Evolutionary conservation across 2,888 invertebrate species (phyloP), one percentile per base, ranked within the genome.

Genomic region (Pterostichus madidus): DNA sequence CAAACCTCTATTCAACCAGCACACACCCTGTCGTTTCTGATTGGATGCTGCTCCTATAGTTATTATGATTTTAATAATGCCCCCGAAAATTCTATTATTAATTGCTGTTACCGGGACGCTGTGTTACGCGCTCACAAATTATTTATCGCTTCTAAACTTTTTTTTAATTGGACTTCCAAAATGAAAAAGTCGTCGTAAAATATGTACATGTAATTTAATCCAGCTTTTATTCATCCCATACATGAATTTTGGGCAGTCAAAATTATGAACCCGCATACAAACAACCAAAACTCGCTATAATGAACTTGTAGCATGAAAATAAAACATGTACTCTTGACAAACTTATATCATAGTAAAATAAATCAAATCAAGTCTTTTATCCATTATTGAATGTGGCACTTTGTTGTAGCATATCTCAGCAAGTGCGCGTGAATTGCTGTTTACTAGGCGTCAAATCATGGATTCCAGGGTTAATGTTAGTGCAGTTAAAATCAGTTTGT

Each of bases 11-110:
- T 79, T 68, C 61, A 61, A 61, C 64, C 35, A 35, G 35, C 64
- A 64, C 73, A 80, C 80, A 68, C 80, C 80, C 80, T 68, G 71
- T 52, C 53, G 68, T 80, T 64, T 80, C 52, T 80, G 80, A 80
- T 80, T 80, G 80, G 80, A 53, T 80, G 73, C 32, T 73, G 53
- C 53, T 49, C 73, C 52, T 44, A 80, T 80, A 71, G 71, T 73
- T 80, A 80, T 80, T 80, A 80, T 80, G 80, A 71, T 73, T 80
- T 80, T 80, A 80, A 80, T 80, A 80, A 73, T 80, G 73, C 80
- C 73, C 71, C 80, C 80, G 80, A 80, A 80, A 76, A 80, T 80
- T 71, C 80, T 80, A 73, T 80, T 80, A 80, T 80, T 80, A 80
- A 80, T 80, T 80, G 80, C 80, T 53, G 68, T 64, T 52, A 24